These are phyloP conservation scores for Thalpophila matura DNA, from an alignment of 2,888 invertebrate species.

Conservation along the genomic window DNA sequence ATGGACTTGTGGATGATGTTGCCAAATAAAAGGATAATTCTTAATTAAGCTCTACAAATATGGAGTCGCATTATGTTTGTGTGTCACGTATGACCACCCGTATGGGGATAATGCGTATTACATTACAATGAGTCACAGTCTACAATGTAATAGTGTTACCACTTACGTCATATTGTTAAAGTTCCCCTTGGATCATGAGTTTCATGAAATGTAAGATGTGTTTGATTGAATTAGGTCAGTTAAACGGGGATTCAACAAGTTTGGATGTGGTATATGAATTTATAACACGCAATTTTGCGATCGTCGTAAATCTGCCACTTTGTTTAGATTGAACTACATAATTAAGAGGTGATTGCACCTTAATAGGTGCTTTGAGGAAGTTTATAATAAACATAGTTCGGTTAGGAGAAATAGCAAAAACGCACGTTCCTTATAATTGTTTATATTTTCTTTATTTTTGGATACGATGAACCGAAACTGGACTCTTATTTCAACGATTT, in stretches of 20 bases:
- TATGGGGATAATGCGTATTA: constrained; percentile 64
- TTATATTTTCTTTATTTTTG: not conserved
- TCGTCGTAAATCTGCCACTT: constrained; percentile 15
- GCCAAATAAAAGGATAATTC: constrained; percentile 31
- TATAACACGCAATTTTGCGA: constrained; percentile 24
- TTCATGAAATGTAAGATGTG: constrained; percentile 43
- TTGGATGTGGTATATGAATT: constrained; percentile 27
- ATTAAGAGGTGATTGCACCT: constrained; percentile 2
- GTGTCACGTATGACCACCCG: constrained; percentile 66
- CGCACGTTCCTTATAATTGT: not conserved
- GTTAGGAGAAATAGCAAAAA: not conserved
- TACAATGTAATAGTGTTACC: constrained; percentile 54
- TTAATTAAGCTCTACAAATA: constrained; percentile 49
- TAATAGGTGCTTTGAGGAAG: constrained; percentile 11
- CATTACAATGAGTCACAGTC: constrained; percentile 67
- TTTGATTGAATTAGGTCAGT: constrained; percentile 44
- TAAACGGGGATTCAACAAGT: constrained; percentile 26
- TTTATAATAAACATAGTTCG: constrained; percentile 4
- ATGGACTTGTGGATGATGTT: constrained; percentile 18
- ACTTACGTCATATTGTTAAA: constrained; percentile 64
- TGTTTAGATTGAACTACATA: constrained; percentile 24
- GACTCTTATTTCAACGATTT: not conserved
- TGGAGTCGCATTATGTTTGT: constrained; percentile 56
- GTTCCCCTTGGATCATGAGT: constrained; percentile 59
- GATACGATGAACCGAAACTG: not conserved